Evolutionary conservation across 2,888 invertebrate species (phyloP).

Genomic region (Colostygia pectinataria): DNA sequence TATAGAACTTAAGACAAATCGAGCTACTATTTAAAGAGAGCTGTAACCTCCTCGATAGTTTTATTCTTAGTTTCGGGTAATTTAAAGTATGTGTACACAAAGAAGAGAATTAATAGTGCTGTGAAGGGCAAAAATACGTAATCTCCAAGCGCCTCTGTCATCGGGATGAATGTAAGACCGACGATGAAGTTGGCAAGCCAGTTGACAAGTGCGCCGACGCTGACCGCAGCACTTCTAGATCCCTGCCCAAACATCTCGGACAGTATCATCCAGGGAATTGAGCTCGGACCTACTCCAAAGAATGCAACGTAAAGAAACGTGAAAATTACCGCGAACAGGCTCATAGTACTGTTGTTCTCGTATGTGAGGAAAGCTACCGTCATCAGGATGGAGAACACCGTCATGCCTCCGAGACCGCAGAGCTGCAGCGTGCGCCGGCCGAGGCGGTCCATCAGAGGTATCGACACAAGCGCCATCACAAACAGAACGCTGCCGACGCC

Average conservation of each 20-base stretch:
- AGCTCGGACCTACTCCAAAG: conserved; percentile 79
- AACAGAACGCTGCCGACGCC: conserved; percentile 88
- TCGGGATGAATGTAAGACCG: conserved; percentile 70
- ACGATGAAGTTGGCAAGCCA: conserved; percentile 81
- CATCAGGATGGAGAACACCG: conserved; percentile 87
- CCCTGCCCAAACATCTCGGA: conserved; percentile 79
- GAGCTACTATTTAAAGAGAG: conserved; percentile 71
- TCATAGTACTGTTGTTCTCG: conserved; percentile 68
- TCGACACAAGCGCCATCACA: conserved; percentile 88
- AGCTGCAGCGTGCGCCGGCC: conserved; percentile 88
- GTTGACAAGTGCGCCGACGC: conserved; percentile 76
- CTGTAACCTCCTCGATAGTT: conserved; percentile 77
- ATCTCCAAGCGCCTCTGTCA: conserved; percentile 62
- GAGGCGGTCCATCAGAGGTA: conserved; percentile 88
- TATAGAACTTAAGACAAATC: conserved; percentile 42
- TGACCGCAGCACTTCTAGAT: conserved; percentile 75
- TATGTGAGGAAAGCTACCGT: conserved; percentile 81
- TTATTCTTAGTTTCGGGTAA: conserved; percentile 79
- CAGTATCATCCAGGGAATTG: conserved; percentile 80
- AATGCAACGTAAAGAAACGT: conserved; percentile 76
- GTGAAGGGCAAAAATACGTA: conserved; percentile 77
- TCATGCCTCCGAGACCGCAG: conserved; percentile 88
- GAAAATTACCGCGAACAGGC: conserved; percentile 74
- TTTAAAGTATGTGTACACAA: conserved; percentile 72
- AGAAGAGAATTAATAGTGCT: conserved; percentile 69